Evolutionary conservation across 2,797 vertebrate species (phyloP).

Genomic region (Martes flavigula): DNA sequence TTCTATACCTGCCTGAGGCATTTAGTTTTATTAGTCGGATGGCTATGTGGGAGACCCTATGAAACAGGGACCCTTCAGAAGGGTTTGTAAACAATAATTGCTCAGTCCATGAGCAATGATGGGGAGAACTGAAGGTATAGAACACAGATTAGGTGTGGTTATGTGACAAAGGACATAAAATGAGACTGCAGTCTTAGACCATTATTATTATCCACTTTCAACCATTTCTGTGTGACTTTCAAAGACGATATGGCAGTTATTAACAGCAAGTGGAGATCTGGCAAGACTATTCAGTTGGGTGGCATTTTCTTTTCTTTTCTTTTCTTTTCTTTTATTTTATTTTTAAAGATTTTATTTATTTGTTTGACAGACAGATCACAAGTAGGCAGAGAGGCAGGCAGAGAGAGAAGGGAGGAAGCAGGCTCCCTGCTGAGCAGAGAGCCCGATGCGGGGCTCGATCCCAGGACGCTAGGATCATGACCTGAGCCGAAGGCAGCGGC

Average conservation of each 20-base stretch:
- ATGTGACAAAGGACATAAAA: background rate
- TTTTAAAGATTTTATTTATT: too few relatives aligned
- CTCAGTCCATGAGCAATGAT: background rate
- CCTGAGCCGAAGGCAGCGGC: too few relatives aligned
- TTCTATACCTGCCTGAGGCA: background rate
- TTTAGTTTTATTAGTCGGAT: background rate
- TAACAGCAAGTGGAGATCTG: background rate
- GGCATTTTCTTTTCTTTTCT: too few relatives aligned
- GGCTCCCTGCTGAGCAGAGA: too few relatives aligned
- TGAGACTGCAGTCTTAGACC: background rate
- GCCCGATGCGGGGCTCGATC: too few relatives aligned
- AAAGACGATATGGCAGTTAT: background rate
- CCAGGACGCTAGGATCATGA: too few relatives aligned
- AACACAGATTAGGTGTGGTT: background rate
- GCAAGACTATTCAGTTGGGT: background rate
- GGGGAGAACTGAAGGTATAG: background rate
- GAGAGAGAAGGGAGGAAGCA: too few relatives aligned
- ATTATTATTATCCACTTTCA: constrained; percentile 20
- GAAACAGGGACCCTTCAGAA: background rate
- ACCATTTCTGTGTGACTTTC: background rate
- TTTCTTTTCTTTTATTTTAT: too few relatives aligned
- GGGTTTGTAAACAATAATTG: constrained; percentile 17
- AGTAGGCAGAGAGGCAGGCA: too few relatives aligned
- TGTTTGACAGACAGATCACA: too few relatives aligned
- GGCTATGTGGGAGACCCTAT: background rate